Conservation (phyloP, 2,888 invertebrate species). For the Rhamnusium bicolor region DNA sequence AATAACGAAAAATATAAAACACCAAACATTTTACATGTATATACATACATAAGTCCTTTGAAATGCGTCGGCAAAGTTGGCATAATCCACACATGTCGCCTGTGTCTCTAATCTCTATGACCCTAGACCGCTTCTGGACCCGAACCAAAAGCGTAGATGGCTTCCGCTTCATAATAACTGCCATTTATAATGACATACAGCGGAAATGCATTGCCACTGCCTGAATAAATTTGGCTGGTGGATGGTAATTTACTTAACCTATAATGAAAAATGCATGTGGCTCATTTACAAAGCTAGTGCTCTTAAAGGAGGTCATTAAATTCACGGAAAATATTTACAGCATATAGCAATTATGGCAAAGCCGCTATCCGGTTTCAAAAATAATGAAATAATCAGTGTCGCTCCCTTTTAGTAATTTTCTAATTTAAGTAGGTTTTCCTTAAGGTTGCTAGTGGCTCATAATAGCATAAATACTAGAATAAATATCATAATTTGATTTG, state of each 20-base stretch:
- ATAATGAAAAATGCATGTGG: slow-evolving; percentile 33
- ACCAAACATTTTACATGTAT: background rate
- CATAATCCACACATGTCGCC: background rate
- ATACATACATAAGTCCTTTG: background rate
- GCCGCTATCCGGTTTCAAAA: background rate
- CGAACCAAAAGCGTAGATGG: slow-evolving; percentile 39
- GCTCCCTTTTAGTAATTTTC: background rate
- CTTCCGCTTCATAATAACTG: slow-evolving; percentile 43
- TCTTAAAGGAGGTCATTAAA: slow-evolving; percentile 13
- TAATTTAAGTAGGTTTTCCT: background rate
- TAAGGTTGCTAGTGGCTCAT: too few species aligned
- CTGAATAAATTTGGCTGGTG: slow-evolving; percentile 19
- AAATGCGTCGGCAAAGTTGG: background rate
- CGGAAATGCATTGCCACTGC: slow-evolving; percentile 32
- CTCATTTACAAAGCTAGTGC: slow-evolving; percentile 13
- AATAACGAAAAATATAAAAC: background rate
- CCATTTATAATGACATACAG: slow-evolving; percentile 38
- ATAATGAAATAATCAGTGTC: background rate
- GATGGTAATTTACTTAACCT: slow-evolving; percentile 31
- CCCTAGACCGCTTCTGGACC: slow-evolving; percentile 31
- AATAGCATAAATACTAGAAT: background rate
- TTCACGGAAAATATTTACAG: background rate
- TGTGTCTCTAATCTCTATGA: slow-evolving; percentile 1
- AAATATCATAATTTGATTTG: background rate
- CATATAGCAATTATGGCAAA: background rate